These are phyloP conservation scores for Drosophila kanekoi DNA, from an alignment of 2,888 invertebrate species.

Conservation along the genomic window DNA sequence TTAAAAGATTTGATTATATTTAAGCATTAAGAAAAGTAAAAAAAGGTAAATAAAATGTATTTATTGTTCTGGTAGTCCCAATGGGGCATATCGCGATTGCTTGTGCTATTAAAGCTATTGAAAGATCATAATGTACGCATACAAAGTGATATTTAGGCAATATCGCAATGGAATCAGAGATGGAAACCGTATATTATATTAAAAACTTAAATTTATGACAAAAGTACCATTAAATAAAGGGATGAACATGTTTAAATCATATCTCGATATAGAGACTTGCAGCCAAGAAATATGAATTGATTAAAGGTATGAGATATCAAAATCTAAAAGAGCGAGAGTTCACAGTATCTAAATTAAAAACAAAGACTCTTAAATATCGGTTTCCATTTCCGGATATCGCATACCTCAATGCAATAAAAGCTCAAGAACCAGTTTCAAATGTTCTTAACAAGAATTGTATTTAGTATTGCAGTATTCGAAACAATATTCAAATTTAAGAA, in stretches of 20 bases:
- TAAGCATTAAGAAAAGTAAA: slow-evolving; percentile 63
- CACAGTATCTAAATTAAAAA: no score
- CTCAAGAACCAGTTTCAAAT: slow-evolving; percentile 37
- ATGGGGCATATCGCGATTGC: slow-evolving; percentile 26
- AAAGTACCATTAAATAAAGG: not conserved
- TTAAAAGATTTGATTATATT: slow-evolving; percentile 81
- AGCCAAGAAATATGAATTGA: no score
- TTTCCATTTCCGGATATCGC: slow-evolving; percentile 33
- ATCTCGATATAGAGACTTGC: no score
- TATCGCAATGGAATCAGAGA: slow-evolving; percentile 33
- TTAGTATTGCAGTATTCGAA: slow-evolving; percentile 71
- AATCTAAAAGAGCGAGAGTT: no score
- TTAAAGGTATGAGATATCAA: no score
- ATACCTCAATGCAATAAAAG: slow-evolving; percentile 16
- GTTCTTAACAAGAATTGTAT: slow-evolving; percentile 69
- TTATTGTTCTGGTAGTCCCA: slow-evolving; percentile 56
- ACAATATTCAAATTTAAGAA: slow-evolving; percentile 52
- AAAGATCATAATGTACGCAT: slow-evolving; percentile 41
- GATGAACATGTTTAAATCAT: no score
- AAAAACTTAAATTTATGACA: slow-evolving; percentile 2
- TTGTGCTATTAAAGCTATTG: slow-evolving; percentile 56
- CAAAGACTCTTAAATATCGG: not conserved
- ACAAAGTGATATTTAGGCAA: slow-evolving; percentile 54
- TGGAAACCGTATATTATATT: slow-evolving; percentile 33
- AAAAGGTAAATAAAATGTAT: slow-evolving; percentile 51